These are phyloP conservation scores for Drosophila simulans DNA, from an alignment of 1,140 invertebrate genomes.

Conservation along the genomic window DNA sequence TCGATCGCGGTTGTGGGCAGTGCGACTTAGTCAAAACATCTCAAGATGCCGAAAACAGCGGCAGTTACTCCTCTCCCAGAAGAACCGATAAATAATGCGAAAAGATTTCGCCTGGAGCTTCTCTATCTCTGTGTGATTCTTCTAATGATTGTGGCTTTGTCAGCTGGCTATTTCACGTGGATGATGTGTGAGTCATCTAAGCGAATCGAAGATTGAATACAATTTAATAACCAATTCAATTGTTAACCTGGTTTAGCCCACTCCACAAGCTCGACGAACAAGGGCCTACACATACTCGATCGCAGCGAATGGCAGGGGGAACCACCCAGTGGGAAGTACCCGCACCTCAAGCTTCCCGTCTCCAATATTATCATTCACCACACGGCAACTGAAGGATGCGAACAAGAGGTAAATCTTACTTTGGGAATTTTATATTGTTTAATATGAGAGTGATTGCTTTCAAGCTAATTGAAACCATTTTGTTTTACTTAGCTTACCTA, in stretches of 20 bases:
- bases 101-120: conserved; percentile 33
- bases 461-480: neutral
- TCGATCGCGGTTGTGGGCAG: neutral
- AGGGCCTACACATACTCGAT: conserved; percentile 62
- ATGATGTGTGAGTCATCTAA: conserved; percentile 50
- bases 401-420: conserved; percentile 82
- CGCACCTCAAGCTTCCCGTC: conserved; percentile 84
- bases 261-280: conserved; percentile 11
- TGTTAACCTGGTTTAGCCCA: conserved; percentile 33
- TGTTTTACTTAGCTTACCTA: neutral
- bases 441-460: too few species aligned
- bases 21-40: neutral
- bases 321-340: conserved; percentile 83
- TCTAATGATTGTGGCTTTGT: conserved; percentile 47
- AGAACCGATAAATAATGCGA: conserved; percentile 11
- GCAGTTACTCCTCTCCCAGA: conserved; percentile 5
- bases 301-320: conserved; percentile 88
- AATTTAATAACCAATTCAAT: conserved; percentile 10
- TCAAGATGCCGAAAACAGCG: conserved; percentile 21
- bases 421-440: neutral
- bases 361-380: conserved; percentile 86
- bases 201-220: neutral
- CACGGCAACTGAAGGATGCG: conserved; percentile 85
- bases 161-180: conserved; percentile 57
- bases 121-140: conserved; percentile 44